phyloP scores from a whole-genome alignment of 2,888 invertebrate genomes.

The Drosophila rellima region DNA sequence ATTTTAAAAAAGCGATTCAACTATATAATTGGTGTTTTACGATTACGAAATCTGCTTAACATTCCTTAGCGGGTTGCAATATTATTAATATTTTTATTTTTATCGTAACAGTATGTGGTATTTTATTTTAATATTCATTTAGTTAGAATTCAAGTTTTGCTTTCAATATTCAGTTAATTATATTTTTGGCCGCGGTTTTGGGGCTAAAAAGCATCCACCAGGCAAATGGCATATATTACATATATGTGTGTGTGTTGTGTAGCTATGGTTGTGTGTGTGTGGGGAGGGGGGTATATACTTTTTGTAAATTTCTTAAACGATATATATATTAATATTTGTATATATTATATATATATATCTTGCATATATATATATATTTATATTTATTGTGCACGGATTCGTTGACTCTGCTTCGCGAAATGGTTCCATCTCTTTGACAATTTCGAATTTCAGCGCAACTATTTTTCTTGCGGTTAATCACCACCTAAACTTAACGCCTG shows the following conservation, averaged over 20 bases:
- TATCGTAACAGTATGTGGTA: conserved; percentile 23
- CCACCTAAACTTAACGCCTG: conserved; percentile 96
- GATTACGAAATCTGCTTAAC: conserved; percentile 26
- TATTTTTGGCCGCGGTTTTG: conserved; percentile 54
- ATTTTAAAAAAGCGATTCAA: conserved; percentile 60
- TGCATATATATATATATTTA: conserved; percentile 31
- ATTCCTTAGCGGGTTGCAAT: conserved; percentile 35
- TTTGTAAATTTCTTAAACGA: conserved; percentile 31
- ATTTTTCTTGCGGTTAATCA: conserved; percentile 92
- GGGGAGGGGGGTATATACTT: conserved; percentile 26
- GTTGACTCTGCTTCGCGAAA: conserved; percentile 49
- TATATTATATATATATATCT: conserved; percentile 31
- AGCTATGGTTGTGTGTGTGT: conserved; percentile 13
- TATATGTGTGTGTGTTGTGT: conserved; percentile 21
- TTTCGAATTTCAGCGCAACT: conserved; percentile 90
- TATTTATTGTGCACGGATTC: conserved; percentile 58
- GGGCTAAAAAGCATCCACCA: conserved; percentile 52
- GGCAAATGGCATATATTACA: conserved; percentile 48
- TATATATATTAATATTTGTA: conserved; percentile 16
- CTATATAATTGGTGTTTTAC: conserved; percentile 68
- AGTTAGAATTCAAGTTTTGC: conserved; percentile 47
- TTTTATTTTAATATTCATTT: conserved; percentile 39
- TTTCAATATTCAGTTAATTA: conserved; percentile 20
- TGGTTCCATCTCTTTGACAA: conserved; percentile 87
- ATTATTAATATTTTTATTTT: conserved; percentile 22